phyloP scores from a whole-genome alignment of 2,113 vertebrate species.

The Glaucomys volans region DNA sequence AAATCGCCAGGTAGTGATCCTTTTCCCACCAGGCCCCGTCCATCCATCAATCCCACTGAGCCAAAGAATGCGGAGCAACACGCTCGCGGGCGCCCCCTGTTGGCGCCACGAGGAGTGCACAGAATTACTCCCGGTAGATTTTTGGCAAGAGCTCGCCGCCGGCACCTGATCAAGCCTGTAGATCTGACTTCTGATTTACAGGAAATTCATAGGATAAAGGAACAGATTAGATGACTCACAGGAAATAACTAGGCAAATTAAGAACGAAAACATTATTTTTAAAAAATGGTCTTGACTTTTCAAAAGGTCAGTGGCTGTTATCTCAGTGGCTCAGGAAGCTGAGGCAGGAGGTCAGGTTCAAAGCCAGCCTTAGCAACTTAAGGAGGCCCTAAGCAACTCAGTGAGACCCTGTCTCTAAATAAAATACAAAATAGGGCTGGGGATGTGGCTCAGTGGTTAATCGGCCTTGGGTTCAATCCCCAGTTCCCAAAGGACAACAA shows the following conservation, averaged over 20 bases:
- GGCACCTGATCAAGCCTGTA: background rate
- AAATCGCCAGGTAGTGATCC: background rate
- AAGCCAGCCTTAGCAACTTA: background rate
- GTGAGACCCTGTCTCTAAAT: background rate
- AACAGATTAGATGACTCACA: background rate
- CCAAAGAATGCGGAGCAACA: background rate
- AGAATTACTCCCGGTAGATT: background rate
- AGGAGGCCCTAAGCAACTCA: background rate
- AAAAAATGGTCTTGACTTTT: background rate
- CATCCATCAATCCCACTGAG: background rate
- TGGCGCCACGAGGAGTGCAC: accelerated
- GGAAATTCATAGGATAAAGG: slow-evolving; percentile 25
- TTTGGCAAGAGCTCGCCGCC: background rate
- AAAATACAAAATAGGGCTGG: background rate
- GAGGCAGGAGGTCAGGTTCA: background rate
- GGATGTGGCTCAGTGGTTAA: background rate
- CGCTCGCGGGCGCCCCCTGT: accelerated
- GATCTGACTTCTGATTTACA: background rate
- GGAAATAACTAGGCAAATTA: background rate
- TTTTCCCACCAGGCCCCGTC: background rate
- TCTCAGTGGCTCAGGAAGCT: background rate
- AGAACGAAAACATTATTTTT: background rate
- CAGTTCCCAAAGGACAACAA: background rate
- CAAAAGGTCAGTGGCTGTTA: background rate
- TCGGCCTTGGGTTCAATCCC: background rate